A percentile compares a stretch with the other conserved stretches of the same genome.
Conservation (phyloP, 2,113 vertebrate genomes). For the Scolopax mira region DNA sequence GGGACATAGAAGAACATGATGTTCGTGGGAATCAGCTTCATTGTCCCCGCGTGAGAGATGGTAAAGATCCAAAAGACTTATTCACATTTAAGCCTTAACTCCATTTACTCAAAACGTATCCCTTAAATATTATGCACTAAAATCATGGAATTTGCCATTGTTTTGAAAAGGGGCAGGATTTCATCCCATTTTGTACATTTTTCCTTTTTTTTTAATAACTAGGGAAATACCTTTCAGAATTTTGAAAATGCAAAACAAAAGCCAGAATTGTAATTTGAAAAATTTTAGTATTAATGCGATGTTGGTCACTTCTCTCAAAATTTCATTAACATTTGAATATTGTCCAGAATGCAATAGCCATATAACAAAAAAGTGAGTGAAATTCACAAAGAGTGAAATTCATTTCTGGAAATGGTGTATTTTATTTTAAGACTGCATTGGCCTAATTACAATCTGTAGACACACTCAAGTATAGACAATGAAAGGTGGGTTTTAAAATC, state of each 20-base stretch:
- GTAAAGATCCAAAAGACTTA: constrained; percentile 61
- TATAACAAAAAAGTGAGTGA: background rate
- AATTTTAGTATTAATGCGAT: background rate
- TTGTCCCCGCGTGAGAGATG: constrained; percentile 92
- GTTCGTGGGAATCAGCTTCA: constrained; percentile 86
- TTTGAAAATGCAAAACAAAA: background rate
- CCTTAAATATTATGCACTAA: background rate
- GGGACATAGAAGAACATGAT: constrained; percentile 81
- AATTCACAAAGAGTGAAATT: background rate
- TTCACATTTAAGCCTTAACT: background rate
- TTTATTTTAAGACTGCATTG: background rate
- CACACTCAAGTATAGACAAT: background rate
- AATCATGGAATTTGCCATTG: background rate
- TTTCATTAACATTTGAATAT: background rate
- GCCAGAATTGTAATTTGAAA: background rate
- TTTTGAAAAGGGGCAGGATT: background rate
- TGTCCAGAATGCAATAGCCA: background rate
- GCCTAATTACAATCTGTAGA: background rate
- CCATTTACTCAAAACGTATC: background rate
- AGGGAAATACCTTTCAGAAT: background rate
- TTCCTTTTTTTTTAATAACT: background rate
- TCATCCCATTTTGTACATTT: background rate
- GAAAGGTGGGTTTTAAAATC: background rate
- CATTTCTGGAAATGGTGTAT: background rate
- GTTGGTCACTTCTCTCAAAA: background rate